Evolutionary conservation across 92 coral and sea anemone genomes (phyloP), one percentile per base, ranked within the genome.

Genomic region (Montipora capitata): DNA sequence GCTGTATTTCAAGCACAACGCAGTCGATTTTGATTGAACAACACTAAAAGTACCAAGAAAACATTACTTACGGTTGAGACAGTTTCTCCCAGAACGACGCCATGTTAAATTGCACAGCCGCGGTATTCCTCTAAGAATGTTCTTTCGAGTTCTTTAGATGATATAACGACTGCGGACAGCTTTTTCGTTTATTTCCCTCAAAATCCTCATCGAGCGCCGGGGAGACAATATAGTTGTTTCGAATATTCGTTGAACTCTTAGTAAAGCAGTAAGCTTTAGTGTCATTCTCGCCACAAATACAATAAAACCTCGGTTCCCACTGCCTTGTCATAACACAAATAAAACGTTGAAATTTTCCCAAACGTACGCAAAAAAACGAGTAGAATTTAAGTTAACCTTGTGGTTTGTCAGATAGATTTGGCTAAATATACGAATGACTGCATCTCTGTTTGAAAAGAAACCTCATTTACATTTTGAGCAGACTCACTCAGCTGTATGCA

Each of bases 61-160:
- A 41, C 61, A 43, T 18, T 45, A 95, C 98, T 95, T 93, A 95
- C 98, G 96, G 92, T 77, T 91, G 92, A 58, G 94, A 70, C 35
- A 92, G 83, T 56, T 88, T 87, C 13, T 87, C 96, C 98, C 98
- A 95, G 81, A 95, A 95, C 59, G 85, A 93, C 41, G 98, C 85
- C 94, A 94, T 92, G 48, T 76, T 91, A 17, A 16, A 82, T 20
- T 14, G 78, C 38, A 54, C 49, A 10, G 80, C 13, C 16, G 40
- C 54, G 76, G 86, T 42, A 57, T 58, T 35, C 59, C 62, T 61
- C 71, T 61, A 65, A 11, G 44, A 73, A 69, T 62, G 27, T 16
- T 74, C 39, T 39, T 54, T 76, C 51, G 61, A 63, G 18, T 42
- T 52, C 52, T 48, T 48, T 1, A 27, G 35, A 27, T 27, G 10